Evolutionary conservation across 2,797 vertebrate genomes (phyloP).

Genomic region (Typhlichthys eigenmanni): DNA sequence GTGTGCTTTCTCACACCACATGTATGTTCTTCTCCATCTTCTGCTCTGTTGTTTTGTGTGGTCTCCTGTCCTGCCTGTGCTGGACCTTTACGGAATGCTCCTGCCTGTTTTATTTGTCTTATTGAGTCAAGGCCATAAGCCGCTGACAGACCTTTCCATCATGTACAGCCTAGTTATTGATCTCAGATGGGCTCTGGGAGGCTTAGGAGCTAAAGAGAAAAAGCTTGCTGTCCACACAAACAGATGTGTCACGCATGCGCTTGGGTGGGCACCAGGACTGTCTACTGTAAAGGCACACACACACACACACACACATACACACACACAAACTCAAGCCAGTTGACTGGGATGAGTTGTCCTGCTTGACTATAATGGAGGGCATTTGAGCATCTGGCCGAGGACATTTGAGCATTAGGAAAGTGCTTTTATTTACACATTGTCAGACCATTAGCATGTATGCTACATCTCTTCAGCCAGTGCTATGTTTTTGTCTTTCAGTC

Average conservation of each 20-base stretch:
- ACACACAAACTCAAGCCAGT: neutral
- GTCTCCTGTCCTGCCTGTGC: slow-evolving; percentile 45
- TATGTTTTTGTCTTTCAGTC: too few relatives aligned
- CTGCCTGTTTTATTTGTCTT: slow-evolving; percentile 69
- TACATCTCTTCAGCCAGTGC: too few relatives aligned
- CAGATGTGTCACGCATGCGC: neutral
- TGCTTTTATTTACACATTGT: slow-evolving; percentile 55
- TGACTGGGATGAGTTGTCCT: neutral
- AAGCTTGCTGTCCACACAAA: slow-evolving; percentile 3
- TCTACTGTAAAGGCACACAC: neutral
- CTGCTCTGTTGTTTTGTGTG: slow-evolving; percentile 42
- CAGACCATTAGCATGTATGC: too few relatives aligned
- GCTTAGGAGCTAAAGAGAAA: slow-evolving; percentile 59
- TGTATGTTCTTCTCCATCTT: slow-evolving; percentile 36
- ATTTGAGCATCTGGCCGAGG: slow-evolving; percentile 38
- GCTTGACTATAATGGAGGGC: slow-evolving; percentile 34
- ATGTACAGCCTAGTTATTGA: slow-evolving; percentile 70
- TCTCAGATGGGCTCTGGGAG: slow-evolving; percentile 66
- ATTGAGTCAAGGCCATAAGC: slow-evolving; percentile 73
- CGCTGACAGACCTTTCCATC: slow-evolving; percentile 76
- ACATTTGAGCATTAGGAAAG: slow-evolving; percentile 58
- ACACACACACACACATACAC: slow-evolving; percentile 8
- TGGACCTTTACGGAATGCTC: slow-evolving; percentile 51
- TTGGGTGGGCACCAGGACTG: neutral
- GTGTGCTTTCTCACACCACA: neutral